phyloP scores from a whole-genome alignment of 2,888 invertebrate species.

The Dendrolimus houi region DNA sequence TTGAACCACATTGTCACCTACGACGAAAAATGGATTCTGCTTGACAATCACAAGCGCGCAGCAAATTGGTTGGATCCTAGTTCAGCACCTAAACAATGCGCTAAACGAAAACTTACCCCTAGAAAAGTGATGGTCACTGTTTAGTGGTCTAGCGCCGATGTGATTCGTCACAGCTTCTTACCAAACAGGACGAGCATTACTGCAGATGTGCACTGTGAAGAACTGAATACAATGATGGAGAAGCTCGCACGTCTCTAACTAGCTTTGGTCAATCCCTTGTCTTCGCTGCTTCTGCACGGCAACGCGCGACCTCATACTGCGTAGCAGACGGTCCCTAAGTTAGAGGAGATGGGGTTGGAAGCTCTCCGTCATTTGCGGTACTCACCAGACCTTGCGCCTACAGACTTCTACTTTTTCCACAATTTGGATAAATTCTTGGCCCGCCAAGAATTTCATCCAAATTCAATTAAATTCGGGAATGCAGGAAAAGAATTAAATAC shows the following conservation, averaged over 20 bases:
- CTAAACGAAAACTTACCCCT: background rate
- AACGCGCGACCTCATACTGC: too few species aligned
- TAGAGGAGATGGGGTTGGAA: too few species aligned
- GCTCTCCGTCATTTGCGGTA: too few species aligned
- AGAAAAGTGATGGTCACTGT: too few species aligned
- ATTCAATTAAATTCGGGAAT: too few species aligned
- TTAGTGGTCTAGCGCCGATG: slow-evolving; percentile 10
- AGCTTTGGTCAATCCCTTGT: too few species aligned
- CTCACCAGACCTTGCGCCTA: background rate
- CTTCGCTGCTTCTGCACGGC: too few species aligned
- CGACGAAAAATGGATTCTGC: background rate
- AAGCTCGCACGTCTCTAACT: slow-evolving; percentile 11
- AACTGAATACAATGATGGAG: slow-evolving; percentile 13
- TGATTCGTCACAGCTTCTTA: slow-evolving; percentile 18
- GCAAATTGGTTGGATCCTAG: slow-evolving; percentile 1
- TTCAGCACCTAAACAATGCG: background rate
- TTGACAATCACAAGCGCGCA: background rate
- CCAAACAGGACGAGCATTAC: slow-evolving; percentile 13
- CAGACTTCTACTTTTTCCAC: background rate
- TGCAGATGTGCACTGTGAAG: slow-evolving; percentile 15
- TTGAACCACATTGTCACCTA: background rate
- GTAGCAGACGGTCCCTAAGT: too few species aligned
- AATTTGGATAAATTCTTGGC: background rate
- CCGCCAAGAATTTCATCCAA: too few species aligned
- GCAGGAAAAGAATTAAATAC: background rate